Evolutionary conservation across 2,797 vertebrate genomes (phyloP), one percentile per base, ranked within the genome.

Genomic region (Gobionotothen gibberifrons): DNA sequence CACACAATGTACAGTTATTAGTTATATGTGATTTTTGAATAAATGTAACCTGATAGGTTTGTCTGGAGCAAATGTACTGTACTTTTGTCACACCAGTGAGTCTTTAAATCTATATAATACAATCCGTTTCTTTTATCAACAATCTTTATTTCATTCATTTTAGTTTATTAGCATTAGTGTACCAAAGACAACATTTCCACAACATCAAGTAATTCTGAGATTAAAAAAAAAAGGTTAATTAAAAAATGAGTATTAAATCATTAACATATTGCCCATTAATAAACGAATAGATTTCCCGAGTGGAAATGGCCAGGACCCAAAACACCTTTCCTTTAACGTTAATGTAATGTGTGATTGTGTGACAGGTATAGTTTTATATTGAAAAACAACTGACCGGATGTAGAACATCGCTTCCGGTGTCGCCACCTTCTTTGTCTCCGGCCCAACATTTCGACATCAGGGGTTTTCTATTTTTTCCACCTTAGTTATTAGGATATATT

Each of bases 371-470:
- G 52, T 61, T 66, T 0, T 87, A 83, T 75, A 85, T 78, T 87
- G 86, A 85, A 85, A 81, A 84, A 51, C 44, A 44, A 51, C 9
- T 89, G 85, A 90, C 87, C 90, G 91, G 90, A 90, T 85, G 71
- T 58, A 3, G 1, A 61, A 73, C 88, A 77, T 51, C 61, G 76
- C 83, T 93, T 95, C 95, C 94, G 72, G 83, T 88, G 78, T 92
- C 66, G 87, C 90, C 91, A 84, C 92, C 92, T 93, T 89, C 93
- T 94, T 95, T 95, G 94, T 95, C 93, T 94, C 81, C 84, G 90
- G 87, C 87, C 87, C 90, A 90, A 54, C 74, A 84, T 85, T 83
- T 91, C 88, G 84, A 86, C 83, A 89, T 76, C 67, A 78, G 68
- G 79, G 85, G 79, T 62, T 89, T 76, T 90, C 85, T 87, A 63